A percentile compares a stretch with the other conserved stretches of the same genome.
These are phyloP conservation scores for Cyphomyrmex costatus DNA, from an alignment of 1,140 invertebrate species.

Conservation along the genomic window DNA sequence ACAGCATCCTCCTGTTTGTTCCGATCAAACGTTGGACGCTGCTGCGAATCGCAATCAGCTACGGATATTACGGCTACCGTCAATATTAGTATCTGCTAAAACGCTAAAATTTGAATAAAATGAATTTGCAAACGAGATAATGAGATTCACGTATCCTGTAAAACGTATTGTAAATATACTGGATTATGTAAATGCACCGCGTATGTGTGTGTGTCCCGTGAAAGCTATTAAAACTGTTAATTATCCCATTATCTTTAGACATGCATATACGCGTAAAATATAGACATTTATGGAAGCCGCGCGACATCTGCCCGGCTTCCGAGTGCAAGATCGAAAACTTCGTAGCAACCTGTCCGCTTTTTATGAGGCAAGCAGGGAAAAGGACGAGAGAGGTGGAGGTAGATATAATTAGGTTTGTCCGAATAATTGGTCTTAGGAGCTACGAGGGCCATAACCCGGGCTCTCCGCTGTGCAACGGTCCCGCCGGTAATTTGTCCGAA, in stretches of 20 bases:
- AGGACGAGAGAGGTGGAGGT: conserved; percentile 17
- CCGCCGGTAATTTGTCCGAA: conserved; percentile 61
- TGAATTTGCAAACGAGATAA: conserved; percentile 49
- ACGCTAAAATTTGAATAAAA: conserved; percentile 48
- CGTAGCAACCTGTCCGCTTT: conserved; percentile 62
- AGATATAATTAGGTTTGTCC: conserved; percentile 70
- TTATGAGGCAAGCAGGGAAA: conserved; percentile 39
- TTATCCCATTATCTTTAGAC: conserved; percentile 49
- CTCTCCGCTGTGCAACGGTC: conserved; percentile 62
- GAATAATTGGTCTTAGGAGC: conserved; percentile 71
- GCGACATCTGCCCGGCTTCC: conserved; percentile 65
- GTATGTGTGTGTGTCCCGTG: neutral
- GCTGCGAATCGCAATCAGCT: conserved; percentile 47
- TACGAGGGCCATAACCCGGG: conserved; percentile 46
- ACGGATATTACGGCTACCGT: conserved; percentile 49
- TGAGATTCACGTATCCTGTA: conserved; percentile 43
- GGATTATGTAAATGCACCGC: conserved; percentile 35
- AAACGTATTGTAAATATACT: conserved; percentile 10
- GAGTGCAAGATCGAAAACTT: conserved; percentile 59
- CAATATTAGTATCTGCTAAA: conserved; percentile 57
- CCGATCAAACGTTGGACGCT: conserved; percentile 50
- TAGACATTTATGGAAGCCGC: conserved; percentile 52
- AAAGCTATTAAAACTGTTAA: conserved; percentile 48
- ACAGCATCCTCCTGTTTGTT: conserved; percentile 48
- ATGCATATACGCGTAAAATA: conserved; percentile 36